phyloP scores from a whole-genome alignment of 1,140 invertebrate genomes.

The Papilio helenus region DNA sequence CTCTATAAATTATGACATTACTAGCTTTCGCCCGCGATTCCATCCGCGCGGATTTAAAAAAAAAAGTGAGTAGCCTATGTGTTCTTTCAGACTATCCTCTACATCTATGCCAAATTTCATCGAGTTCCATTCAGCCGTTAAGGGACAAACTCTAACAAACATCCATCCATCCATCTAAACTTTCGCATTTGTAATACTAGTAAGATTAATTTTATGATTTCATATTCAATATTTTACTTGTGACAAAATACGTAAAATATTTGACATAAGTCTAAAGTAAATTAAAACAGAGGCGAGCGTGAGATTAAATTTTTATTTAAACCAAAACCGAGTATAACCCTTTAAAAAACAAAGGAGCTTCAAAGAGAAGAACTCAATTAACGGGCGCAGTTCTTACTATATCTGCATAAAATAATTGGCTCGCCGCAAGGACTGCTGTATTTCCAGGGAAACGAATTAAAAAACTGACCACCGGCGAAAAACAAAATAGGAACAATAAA shows the following conservation, averaged over 20 bases:
- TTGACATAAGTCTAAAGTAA: neutral
- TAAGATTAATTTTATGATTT: too few species aligned
- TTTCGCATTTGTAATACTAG: too few species aligned
- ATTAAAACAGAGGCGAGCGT: constrained; percentile 23
- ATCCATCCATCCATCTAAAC: too few species aligned
- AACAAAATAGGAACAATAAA: constrained; percentile 49
- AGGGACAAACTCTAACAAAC: too few species aligned
- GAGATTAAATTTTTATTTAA: constrained; percentile 27
- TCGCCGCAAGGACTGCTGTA: constrained; percentile 35
- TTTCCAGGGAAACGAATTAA: constrained; percentile 21
- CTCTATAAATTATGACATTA: too few species aligned
- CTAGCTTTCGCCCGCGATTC: too few species aligned
- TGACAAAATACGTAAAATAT: neutral
- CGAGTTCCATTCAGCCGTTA: too few species aligned
- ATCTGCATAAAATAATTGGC: constrained; percentile 41
- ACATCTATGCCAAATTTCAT: too few species aligned
- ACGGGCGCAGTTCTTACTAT: constrained; percentile 34
- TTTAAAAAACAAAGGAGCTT: constrained; percentile 34
- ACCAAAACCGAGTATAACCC: constrained; percentile 27
- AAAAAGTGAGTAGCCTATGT: too few species aligned
- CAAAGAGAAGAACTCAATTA: constrained; percentile 31
- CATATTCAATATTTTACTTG: neutral
- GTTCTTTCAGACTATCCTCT: too few species aligned
- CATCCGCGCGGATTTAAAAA: too few species aligned
- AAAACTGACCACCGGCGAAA: constrained; percentile 41